Evolutionary conservation across 2,888 invertebrate species (phyloP), one percentile per base, ranked within the genome.

Genomic region (Nomada flava): DNA sequence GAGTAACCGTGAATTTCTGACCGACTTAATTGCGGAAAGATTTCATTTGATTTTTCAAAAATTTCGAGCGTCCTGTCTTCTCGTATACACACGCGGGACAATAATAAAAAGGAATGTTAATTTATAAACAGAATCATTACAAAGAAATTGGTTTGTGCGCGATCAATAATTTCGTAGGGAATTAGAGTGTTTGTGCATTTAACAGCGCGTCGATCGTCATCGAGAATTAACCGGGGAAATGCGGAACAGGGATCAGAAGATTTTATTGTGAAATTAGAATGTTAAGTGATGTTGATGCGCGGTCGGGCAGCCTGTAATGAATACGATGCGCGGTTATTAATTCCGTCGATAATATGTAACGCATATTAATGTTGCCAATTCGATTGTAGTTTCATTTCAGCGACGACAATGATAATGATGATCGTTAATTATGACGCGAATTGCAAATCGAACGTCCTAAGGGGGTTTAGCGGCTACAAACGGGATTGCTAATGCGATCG

Each of bases 351-450:
- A 77, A 79, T 70, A 68, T 72, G 83, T 76, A 73, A 73, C 52
- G 63, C 62, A 36, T 71, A 86, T 86, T 83, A 85, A 77, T 74
- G 74, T 65, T 74, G 69, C 76, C 65, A 72, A 82, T 79, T 76
- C 81, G 69, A 86, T 82, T 79, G 81, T 82, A 79, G 72, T 70
- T 80, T 75, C 83, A 74, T 86, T 73, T 60, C 11, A 71, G 57
- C 71, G 62, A 71, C 75, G 50, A 62, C 71, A 36, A 81, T 59
- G 86, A 72, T 76, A 76, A 84, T 75, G 64, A 72, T 72, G 74
- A 72, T 74, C 69, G 71, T 84, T 82, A 86, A 86, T 87, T 84
- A 70, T 76, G 74, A 76, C 76, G 71, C 76, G 76, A 76, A 85
- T 82, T 68, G 68, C 50, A 23, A 55, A 79, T 67, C 55, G 60